These are phyloP conservation scores for Lasioglossum oenotherae DNA, from an alignment of 2,888 invertebrate genomes.

Conservation along the genomic window DNA sequence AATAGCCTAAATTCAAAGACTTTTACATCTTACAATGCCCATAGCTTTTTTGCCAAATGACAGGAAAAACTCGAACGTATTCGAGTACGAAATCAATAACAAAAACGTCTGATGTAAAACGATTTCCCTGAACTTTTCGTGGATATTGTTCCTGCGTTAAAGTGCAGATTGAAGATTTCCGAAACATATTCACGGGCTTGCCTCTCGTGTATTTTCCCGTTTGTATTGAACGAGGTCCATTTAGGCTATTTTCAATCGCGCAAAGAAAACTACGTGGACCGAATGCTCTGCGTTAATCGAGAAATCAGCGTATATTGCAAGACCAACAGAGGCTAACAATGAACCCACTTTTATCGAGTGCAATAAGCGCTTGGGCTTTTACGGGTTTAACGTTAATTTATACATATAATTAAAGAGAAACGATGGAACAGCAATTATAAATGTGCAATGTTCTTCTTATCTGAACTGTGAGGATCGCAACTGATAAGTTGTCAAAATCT, in stretches of 20 bases:
- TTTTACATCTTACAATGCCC: too few relatives aligned
- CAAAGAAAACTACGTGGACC: neutral
- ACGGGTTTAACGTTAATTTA: neutral
- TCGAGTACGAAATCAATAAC: neutral
- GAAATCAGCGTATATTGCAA: neutral
- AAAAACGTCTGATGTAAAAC: neutral
- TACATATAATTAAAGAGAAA: neutral
- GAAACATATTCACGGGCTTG: neutral
- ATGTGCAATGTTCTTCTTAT: neutral
- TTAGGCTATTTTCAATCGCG: neutral
- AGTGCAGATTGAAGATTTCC: neutral
- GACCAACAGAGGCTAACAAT: neutral
- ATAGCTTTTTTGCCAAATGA: too few relatives aligned
- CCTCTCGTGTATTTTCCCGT: neutral
- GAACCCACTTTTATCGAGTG: neutral
- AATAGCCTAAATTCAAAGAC: too few relatives aligned
- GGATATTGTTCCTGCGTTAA: neutral
- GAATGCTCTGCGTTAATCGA: neutral
- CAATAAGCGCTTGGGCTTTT: neutral
- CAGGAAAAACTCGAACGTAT: neutral
- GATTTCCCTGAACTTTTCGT: neutral
- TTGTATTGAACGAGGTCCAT: neutral
- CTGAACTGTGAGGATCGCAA: neutral
- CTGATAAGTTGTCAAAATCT: neutral
- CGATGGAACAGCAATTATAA: neutral